Percentiles rank a stretch among this genome's conserved stretches.
These are phyloP conservation scores for Blera fallax DNA, from an alignment of 2,888 invertebrate species.

Conservation along the genomic window DNA sequence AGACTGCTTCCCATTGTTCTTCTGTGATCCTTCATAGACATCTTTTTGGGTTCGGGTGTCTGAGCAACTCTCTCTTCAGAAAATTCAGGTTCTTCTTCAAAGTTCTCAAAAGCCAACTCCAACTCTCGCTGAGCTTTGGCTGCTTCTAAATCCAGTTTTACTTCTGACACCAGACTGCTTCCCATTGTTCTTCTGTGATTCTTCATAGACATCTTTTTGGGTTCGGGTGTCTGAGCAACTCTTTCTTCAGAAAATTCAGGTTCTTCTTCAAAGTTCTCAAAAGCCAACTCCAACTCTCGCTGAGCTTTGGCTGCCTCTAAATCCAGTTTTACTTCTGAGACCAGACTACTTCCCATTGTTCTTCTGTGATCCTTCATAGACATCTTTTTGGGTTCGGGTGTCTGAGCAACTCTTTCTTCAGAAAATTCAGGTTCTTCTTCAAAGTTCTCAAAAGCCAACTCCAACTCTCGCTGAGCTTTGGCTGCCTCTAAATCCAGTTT, in stretches of 20 bases:
- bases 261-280: conserved; percentile 23
- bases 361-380: neutral
- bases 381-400: conserved; percentile 18
- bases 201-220: neutral
- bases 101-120: conserved; percentile 44
- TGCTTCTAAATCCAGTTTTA: conserved; percentile 11
- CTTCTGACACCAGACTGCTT: neutral
- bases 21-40: neutral
- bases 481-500: conserved; percentile 22
- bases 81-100: conserved; percentile 21
- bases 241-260: neutral
- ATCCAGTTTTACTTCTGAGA: neutral
- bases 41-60: conserved; percentile 26
- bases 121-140: conserved; percentile 20
- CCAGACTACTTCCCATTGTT: neutral
- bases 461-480: conserved; percentile 15
- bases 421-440: conserved; percentile 5
- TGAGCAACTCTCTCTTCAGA: neutral
- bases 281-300: neutral
- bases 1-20: neutral
- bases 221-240: conserved; percentile 11
- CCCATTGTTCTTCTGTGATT: conserved; percentile 35
- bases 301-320: conserved; percentile 4
- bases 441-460: conserved; percentile 42
- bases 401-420: neutral